Conservation (phyloP, 2,888 invertebrate genomes). For the Pheosia gnoma region DNA sequence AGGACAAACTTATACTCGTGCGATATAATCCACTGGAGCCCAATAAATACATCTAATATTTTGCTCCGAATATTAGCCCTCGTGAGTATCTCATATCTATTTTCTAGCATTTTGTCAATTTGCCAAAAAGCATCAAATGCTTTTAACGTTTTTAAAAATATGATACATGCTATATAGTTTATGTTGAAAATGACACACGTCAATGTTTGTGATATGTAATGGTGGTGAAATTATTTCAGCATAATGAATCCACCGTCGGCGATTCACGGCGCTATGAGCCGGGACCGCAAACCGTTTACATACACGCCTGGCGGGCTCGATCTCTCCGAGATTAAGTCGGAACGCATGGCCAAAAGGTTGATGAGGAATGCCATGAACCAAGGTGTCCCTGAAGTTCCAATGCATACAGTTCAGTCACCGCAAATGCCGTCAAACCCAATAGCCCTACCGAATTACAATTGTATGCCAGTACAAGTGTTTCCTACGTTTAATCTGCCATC, state of each 20-base stretch:
- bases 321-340: conserved; percentile 95
- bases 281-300: conserved; percentile 97
- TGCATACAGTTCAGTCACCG: conserved; percentile 76
- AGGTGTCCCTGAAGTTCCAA: conserved; percentile 87
- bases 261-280: conserved; percentile 94
- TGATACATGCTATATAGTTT: conserved; percentile 39
- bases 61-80: conserved; percentile 56
- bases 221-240: conserved; percentile 66
- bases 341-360: conserved; percentile 92
- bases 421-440: conserved; percentile 76
- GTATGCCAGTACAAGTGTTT: conserved; percentile 80
- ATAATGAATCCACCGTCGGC: conserved; percentile 91
- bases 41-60: conserved; percentile 69
- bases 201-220: conserved; percentile 44
- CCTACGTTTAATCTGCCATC: conserved; percentile 88
- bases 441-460: conserved; percentile 74
- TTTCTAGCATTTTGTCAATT: conserved; percentile 72
- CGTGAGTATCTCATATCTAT: conserved; percentile 75
- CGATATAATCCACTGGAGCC: conserved; percentile 39
- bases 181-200: conserved; percentile 42
- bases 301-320: conserved; percentile 97
- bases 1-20: conserved; percentile 55
- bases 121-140: conserved; percentile 66
- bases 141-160: conserved; percentile 51
- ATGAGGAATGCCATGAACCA: conserved; percentile 85